phyloP scores from a whole-genome alignment of 1,140 invertebrate genomes.

The Drosophila nigromelanica region DNA sequence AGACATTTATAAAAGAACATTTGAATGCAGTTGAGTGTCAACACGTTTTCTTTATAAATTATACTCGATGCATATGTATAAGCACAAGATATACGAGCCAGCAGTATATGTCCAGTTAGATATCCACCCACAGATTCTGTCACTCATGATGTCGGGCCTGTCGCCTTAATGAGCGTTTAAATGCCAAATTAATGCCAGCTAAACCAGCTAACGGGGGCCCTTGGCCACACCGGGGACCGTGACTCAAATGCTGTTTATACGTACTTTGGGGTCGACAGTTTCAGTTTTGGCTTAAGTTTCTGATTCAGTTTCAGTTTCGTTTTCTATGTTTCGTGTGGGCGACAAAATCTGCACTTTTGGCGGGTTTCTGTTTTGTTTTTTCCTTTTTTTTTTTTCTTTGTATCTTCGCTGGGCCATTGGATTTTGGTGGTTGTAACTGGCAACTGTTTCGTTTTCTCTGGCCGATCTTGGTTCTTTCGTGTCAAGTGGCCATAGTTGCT shows the following conservation, averaged over 20 bases:
- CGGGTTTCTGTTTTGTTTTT: background rate
- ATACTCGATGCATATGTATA: background rate
- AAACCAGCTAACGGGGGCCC: conserved; percentile 20
- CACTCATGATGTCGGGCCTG: conserved; percentile 54
- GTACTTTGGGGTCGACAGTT: conserved; percentile 10
- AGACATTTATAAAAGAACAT: background rate
- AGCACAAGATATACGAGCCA: conserved; percentile 17
- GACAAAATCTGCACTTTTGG: conserved; percentile 41
- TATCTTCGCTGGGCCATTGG: conserved; percentile 7
- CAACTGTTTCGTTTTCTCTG: conserved; percentile 21
- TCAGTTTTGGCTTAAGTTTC: conserved; percentile 2
- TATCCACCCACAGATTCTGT: conserved; percentile 63
- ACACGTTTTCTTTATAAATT: background rate
- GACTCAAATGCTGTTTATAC: conserved; percentile 31
- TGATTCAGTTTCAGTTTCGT: conserved; percentile 15
- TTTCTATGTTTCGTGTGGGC: conserved; percentile 47
- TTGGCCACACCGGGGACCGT: conserved; percentile 32
- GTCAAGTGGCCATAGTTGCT: conserved; percentile 62
- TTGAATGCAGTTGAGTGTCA: conserved; percentile 21
- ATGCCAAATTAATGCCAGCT: conserved; percentile 69
- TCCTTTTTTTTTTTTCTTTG: background rate
- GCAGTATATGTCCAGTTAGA: conserved; percentile 12
- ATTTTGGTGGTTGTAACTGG: background rate
- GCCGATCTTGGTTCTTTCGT: conserved; percentile 60
- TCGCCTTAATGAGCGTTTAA: conserved; percentile 70